Evolutionary conservation across 2,797 vertebrate genomes (phyloP).

Genomic region (Moxostoma hubbsi): DNA sequence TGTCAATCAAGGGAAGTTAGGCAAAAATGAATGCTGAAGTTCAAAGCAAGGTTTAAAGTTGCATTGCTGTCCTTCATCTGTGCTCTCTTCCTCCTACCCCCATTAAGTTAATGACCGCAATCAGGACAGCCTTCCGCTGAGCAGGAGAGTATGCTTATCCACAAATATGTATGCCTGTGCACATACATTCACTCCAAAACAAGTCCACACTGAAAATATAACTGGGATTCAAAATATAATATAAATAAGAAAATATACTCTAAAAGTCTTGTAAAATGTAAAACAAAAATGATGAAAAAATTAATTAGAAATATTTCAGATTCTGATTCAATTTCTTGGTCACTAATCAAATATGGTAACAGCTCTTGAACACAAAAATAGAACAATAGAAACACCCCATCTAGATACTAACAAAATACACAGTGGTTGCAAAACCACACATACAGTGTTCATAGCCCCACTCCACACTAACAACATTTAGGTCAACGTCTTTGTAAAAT

Average conservation of each 20-base stretch:
- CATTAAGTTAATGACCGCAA: slow-evolving; percentile 36
- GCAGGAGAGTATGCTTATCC: not conserved
- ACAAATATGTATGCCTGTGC: not conserved
- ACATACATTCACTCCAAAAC: too few relatives aligned
- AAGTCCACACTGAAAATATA: too few relatives aligned
- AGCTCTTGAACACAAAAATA: not conserved
- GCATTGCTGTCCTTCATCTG: slow-evolving; percentile 16
- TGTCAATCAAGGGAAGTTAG: slow-evolving; percentile 12
- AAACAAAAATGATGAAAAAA: too few relatives aligned
- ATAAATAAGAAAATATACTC: too few relatives aligned
- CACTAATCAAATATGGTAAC: too few relatives aligned
- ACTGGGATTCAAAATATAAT: too few relatives aligned
- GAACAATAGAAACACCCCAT: not conserved
- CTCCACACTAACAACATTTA: too few relatives aligned
- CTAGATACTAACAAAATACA: not conserved
- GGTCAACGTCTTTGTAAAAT: too few relatives aligned
- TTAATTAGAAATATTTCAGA: too few relatives aligned
- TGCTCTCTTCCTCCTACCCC: slow-evolving; percentile 11
- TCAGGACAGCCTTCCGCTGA: slow-evolving; percentile 15
- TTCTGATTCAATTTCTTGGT: too few relatives aligned
- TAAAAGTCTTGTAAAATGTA: too few relatives aligned
- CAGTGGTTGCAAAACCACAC: not conserved
- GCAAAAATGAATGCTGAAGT: slow-evolving; percentile 15
- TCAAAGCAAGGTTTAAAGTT: slow-evolving; percentile 42
- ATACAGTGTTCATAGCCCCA: too few relatives aligned